Base-by-base conservation (phyloP, 2,888 invertebrate genomes). In the Drosophila fulvimacula region DNA sequence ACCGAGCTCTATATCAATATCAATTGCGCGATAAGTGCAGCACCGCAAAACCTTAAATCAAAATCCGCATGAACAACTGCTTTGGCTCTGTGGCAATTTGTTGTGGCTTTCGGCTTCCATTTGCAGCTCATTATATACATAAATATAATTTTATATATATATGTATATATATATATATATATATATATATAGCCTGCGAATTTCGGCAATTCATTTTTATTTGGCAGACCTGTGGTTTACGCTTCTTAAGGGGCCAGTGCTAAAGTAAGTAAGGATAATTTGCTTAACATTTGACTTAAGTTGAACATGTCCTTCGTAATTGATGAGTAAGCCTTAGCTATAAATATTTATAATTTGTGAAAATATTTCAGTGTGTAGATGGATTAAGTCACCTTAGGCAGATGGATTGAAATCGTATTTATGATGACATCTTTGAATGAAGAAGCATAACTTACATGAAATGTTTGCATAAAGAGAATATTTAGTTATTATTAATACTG, bases 1-100 rank as follows among this genome's bases (percentile, higher is more conserved):
- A 62, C 67, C 39, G 56, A 44, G 13, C 64, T 48, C 70, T 58
- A 52, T 69, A 67, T 69, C 63, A 73, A 75, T 74, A 74, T 79
- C 79, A 88, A 88, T 89, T 84, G 79, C 78, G 74, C 76, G 77
- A 84, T 84, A 88, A 88, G 75, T 77, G 78, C 73, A 76, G 70
- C 72, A 79, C 56, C 64, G 63, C 65, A 75, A 77, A 77, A 69
- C 69, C 71, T 72, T 84, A 76, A 83, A 81, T 79, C 84, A 78
- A 79, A 86, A 65, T 63, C 67, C 79, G 59, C 59, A 73, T 66
- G 57, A 78, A 41, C 70, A 61, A 80, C 73, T 68, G 75, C 64
- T 39, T 24, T 44, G 61, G 61, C 62, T 76, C 60, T 73, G 46
- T 55, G 64, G 46, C 81, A 72, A 86, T 86, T 75, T 78, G 68